Percentiles rank a stretch among this genome's conserved stretches.
phyloP scores from a whole-genome alignment of 2,888 invertebrate species.

The Caenorhabditis panamensis region DNA sequence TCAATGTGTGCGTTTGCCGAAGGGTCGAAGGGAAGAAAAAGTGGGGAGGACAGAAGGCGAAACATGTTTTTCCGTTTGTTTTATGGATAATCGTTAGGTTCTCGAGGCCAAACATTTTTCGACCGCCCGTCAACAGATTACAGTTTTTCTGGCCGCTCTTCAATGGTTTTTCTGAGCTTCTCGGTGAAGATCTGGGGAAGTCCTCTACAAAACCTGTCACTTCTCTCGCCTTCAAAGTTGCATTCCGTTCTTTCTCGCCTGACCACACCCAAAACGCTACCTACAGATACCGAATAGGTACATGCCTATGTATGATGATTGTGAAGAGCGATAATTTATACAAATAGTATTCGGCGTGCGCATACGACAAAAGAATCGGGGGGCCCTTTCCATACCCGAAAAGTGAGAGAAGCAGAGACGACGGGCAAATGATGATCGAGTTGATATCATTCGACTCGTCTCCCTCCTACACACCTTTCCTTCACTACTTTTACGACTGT shows the following conservation, averaged over 20 bases:
- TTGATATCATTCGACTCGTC: constrained; percentile 39
- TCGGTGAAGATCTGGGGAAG: too few species aligned
- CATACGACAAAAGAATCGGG: background rate
- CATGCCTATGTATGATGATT: constrained; percentile 15
- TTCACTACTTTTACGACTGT: constrained; percentile 53
- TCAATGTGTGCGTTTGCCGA: background rate
- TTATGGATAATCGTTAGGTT: constrained; percentile 49
- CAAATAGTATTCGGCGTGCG: constrained; percentile 16
- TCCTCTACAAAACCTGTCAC: too few species aligned
- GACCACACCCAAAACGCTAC: background rate
- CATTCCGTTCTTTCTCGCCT: background rate
- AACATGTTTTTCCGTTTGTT: constrained; percentile 57
- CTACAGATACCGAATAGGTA: background rate
- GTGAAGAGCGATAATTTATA: constrained; percentile 23
- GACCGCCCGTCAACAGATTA: constrained; percentile 5
- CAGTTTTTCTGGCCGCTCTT: constrained; percentile 9
- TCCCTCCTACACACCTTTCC: constrained; percentile 9
- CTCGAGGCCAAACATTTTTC: constrained; percentile 21
- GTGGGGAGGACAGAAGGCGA: background rate
- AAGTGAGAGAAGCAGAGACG: constrained; percentile 23
- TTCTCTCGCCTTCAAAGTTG: background rate
- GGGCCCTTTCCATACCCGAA: background rate
- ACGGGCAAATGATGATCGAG: constrained; percentile 37
- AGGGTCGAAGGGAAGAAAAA: background rate
- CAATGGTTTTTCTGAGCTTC: constrained; percentile 23